Percentiles rank a stretch among this genome's conserved stretches.
Evolutionary conservation across 2,888 invertebrate genomes (phyloP).

Genomic region (Lagria hirta): DNA sequence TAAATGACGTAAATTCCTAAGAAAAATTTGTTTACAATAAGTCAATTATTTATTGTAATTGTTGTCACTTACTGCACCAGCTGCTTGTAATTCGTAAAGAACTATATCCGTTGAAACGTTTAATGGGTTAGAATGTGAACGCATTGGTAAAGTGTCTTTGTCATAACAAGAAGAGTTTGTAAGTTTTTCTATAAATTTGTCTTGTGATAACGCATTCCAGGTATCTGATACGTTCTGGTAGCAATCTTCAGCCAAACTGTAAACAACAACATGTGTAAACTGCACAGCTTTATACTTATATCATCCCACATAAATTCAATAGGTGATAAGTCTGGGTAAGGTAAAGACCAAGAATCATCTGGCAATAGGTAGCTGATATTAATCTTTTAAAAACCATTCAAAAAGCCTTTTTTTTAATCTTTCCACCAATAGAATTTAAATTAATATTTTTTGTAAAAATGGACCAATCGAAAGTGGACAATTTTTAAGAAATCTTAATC

Average conservation of each 20-base stretch:
- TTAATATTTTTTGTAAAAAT: too few relatives aligned
- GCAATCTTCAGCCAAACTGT: constrained; percentile 1
- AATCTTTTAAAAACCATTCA: too few relatives aligned
- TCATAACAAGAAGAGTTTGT: constrained; percentile 78
- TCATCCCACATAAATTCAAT: background rate
- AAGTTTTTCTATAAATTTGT: constrained; percentile 69
- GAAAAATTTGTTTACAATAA: constrained; percentile 44
- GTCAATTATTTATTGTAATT: constrained; percentile 3
- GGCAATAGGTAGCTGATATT: too few relatives aligned
- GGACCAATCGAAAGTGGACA: too few relatives aligned
- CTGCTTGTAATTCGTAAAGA: constrained; percentile 80
- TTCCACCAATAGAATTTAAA: too few relatives aligned
- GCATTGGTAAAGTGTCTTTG: constrained; percentile 70
- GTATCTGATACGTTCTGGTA: constrained; percentile 44
- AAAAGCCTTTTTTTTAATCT: too few relatives aligned
- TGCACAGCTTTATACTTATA: background rate
- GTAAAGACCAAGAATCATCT: too few relatives aligned
- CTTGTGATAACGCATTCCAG: constrained; percentile 65
- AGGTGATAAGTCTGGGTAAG: too few relatives aligned
- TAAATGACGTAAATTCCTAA: constrained; percentile 81
- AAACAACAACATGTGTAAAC: background rate
- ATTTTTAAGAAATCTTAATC: too few relatives aligned
- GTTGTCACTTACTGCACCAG: constrained; percentile 56
- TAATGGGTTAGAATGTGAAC: constrained; percentile 64
- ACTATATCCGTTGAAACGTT: constrained; percentile 75